Percentiles rank a stretch among this genome's conserved stretches.
Conservation (phyloP, 2,797 vertebrate species). For the Alauda arvensis region DNA sequence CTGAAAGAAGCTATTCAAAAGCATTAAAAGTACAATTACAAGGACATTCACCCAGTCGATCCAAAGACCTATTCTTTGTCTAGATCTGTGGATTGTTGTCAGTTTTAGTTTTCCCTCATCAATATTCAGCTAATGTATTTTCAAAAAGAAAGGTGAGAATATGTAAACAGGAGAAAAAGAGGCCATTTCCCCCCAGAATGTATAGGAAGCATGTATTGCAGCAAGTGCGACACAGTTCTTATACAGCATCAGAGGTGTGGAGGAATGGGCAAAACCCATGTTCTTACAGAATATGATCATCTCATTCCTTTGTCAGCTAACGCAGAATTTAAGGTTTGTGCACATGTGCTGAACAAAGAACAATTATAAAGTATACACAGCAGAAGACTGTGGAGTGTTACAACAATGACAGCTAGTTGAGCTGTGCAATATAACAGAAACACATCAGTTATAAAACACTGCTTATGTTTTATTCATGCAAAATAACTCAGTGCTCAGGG, state of each 20-base stretch:
- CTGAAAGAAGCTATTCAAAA: not conserved
- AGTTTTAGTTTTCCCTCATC: not conserved
- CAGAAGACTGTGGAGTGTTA: not conserved
- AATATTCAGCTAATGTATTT: not conserved
- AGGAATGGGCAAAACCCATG: not conserved
- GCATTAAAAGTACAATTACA: not conserved
- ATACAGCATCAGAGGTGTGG: not conserved
- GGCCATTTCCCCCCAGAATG: not conserved
- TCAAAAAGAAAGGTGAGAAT: not conserved
- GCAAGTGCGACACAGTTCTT: fast-evolving
- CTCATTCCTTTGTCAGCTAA: not conserved
- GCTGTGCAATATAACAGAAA: not conserved
- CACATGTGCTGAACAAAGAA: not conserved
- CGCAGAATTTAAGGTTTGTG: not conserved
- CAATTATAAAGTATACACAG: not conserved
- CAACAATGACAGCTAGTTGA: not conserved
- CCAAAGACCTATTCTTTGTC: not conserved
- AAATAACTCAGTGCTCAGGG: not conserved
- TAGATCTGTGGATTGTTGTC: not conserved
- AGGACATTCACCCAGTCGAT: not conserved
- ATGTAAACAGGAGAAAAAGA: not conserved
- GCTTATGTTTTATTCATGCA: conserved; percentile 47
- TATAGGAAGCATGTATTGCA: not conserved
- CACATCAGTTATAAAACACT: not conserved
- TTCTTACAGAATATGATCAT: not conserved